Evolutionary conservation across 2,888 invertebrate species (phyloP).

Genomic region (Trichogramma evanescens): DNA sequence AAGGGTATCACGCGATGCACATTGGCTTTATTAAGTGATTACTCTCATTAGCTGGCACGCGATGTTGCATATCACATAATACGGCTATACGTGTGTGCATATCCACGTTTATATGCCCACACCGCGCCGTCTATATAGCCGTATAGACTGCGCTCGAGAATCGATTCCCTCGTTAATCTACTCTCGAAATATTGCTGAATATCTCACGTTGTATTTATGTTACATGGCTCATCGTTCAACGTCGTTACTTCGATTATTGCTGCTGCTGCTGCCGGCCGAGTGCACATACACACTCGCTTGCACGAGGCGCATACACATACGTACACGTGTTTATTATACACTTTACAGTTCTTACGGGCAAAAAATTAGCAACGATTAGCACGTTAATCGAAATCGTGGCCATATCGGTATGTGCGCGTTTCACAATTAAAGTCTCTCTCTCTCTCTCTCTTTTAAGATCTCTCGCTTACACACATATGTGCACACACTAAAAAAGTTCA

Average conservation of each 20-base stretch:
- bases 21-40: slow-evolving; percentile 44
- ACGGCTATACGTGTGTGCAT: slow-evolving; percentile 25
- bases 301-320: too few relatives aligned
- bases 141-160: not conserved
- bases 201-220: not conserved
- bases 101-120: not conserved
- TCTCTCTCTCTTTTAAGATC: too few relatives aligned
- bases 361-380: slow-evolving; percentile 11
- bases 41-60: slow-evolving; percentile 47
- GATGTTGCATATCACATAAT: slow-evolving; percentile 30
- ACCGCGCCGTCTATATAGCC: too few relatives aligned
- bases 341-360: too few relatives aligned
- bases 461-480: too few relatives aligned
- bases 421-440: too few relatives aligned
- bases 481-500: too few relatives aligned
- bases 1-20: slow-evolving; percentile 35
- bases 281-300: too few relatives aligned
- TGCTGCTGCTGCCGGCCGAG: too few relatives aligned
- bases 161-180: not conserved
- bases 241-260: not conserved
- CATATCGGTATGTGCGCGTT: too few relatives aligned
- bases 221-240: slow-evolving; percentile 1
- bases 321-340: too few relatives aligned
- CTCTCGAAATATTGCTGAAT: not conserved
- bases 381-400: slow-evolving; percentile 15